Conservation (phyloP, 2,113 vertebrate genomes). For the Myotis brandtii region DNA sequence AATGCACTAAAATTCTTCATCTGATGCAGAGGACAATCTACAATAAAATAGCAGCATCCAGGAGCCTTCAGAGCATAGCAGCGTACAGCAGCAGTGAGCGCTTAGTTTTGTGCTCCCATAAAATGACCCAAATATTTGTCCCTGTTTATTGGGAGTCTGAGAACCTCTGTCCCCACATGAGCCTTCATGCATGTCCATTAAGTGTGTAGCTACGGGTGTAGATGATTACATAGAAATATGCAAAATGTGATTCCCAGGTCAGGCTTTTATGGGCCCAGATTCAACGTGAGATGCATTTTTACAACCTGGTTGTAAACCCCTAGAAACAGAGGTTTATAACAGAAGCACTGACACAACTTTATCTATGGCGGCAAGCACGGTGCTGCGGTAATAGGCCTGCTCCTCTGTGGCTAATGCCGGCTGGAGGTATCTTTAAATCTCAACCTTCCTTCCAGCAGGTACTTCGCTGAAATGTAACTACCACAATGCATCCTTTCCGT, state of each 20-base stretch:
- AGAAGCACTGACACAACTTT: slow-evolving; percentile 84
- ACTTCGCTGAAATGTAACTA: slow-evolving; percentile 81
- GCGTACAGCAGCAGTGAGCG: background rate
- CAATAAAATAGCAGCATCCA: background rate
- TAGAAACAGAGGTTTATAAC: slow-evolving; percentile 83
- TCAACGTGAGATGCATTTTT: slow-evolving; percentile 82
- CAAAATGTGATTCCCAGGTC: slow-evolving; percentile 82
- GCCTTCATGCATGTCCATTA: slow-evolving; percentile 51
- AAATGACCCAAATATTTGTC: slow-evolving; percentile 79
- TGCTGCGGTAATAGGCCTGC: slow-evolving; percentile 76
- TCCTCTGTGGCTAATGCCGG: slow-evolving; percentile 83
- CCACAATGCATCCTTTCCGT: slow-evolving; percentile 77
- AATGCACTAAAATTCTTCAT: background rate
- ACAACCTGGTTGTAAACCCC: slow-evolving; percentile 82
- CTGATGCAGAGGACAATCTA: background rate
- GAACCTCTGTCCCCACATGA: slow-evolving; percentile 55
- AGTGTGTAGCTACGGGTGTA: slow-evolving; percentile 51
- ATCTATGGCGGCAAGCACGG: slow-evolving; percentile 79
- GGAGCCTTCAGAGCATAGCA: background rate
- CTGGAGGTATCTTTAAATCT: slow-evolving; percentile 84
- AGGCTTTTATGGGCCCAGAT: slow-evolving; percentile 82
- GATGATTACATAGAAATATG: slow-evolving; percentile 77
- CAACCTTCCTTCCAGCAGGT: slow-evolving; percentile 69
- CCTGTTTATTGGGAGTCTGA: slow-evolving; percentile 70
- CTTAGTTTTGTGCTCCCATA: slow-evolving; percentile 53